Percentiles rank a stretch among this genome's conserved stretches.
These are phyloP conservation scores for Melanerpes aurifrons DNA, from an alignment of 2,113 vertebrate genomes.

Conservation along the genomic window DNA sequence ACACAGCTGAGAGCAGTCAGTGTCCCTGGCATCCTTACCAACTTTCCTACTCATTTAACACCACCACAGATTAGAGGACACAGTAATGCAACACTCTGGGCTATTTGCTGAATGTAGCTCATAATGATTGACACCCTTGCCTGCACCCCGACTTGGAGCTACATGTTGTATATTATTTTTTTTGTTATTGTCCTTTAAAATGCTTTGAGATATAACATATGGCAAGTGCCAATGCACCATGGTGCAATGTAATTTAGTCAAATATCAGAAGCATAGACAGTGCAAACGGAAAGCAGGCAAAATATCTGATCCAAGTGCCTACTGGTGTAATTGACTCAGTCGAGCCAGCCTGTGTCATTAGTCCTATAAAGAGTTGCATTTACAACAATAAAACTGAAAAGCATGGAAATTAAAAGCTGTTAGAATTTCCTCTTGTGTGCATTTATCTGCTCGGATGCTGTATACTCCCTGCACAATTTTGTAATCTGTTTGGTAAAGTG, in stretches of 20 bases:
- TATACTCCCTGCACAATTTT: slow-evolving; percentile 68
- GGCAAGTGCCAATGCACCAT: slow-evolving; percentile 66
- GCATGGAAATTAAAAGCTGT: slow-evolving; percentile 86
- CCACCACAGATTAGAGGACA: slow-evolving; percentile 53
- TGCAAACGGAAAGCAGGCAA: slow-evolving; percentile 67
- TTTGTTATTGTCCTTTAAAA: slow-evolving; percentile 76
- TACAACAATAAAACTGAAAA: slow-evolving; percentile 85
- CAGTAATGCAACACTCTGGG: slow-evolving; percentile 37
- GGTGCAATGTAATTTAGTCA: slow-evolving; percentile 79
- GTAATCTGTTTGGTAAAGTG: slow-evolving; percentile 75
- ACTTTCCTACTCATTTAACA: slow-evolving; percentile 61
- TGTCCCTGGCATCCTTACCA: slow-evolving; percentile 31
- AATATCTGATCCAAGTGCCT: slow-evolving; percentile 81
- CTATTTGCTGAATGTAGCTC: slow-evolving; percentile 66
- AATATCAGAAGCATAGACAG: slow-evolving; percentile 75
- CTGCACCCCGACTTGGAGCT: slow-evolving; percentile 48
- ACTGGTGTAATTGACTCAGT: slow-evolving; percentile 78
- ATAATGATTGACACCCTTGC: slow-evolving; percentile 63
- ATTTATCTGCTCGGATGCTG: slow-evolving; percentile 76
- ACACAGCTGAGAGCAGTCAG: slow-evolving; percentile 52
- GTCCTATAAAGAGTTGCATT: slow-evolving; percentile 81
- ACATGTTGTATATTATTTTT: slow-evolving; percentile 56
- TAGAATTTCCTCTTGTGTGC: slow-evolving; percentile 80
- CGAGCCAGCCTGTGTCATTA: slow-evolving; percentile 79
- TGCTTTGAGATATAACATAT: slow-evolving; percentile 70